Base-by-base conservation (phyloP, 1,140 invertebrate genomes). In the Pissodes strobi region DNA sequence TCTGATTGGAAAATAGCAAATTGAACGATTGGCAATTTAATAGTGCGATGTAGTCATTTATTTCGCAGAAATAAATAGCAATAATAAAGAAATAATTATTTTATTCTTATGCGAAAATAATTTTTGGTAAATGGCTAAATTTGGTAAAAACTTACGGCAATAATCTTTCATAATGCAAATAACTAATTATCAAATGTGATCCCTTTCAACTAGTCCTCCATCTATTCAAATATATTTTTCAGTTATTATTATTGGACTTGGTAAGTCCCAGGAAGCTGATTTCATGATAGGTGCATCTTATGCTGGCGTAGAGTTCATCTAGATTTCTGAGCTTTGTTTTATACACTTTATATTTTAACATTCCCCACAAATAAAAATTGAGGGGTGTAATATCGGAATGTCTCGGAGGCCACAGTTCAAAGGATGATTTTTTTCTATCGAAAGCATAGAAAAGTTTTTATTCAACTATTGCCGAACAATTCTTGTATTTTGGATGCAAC, bases 341-440 rank as follows among this genome's bases (percentile, higher is more conserved):
- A 22, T n/a, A 52, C 53, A 45, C n/a, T 51, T 51, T 21, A 53
- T 52, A 22, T 58, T 53, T 2, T 53, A 1, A 5, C n/a, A 38
- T 48, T 19, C 58, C 45, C 46, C 58, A 61, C 18, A 52, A 61
- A 38, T 53, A 61, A 18, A 51, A 61, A 61, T 61, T 22, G 22
- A 61, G 60, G n/a, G n/a, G n/a, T n/a, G n/a, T n/a, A n/a, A n/a
- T n/a, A n/a, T n/a, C n/a, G n/a, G n/a, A n/a, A n/a, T n/a, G n/a
- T n/a, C n/a, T n/a, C n/a, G n/a, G n/a, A 56, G 60, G 49, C 48
- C 60, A 63, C 37, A 27, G 13, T 55, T 63, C 49, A 56, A 55
- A 43, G 25, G 27, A 13, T 13, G 55, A 38, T 63, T 63, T 63
- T 49, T 55, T 53, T 30, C 48, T 41, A 63, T 55, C 60, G 4